Percentiles rank a stretch among this genome's conserved stretches.
phyloP scores from a whole-genome alignment of 2,113 vertebrate genomes.

The Callopanchax toddi region DNA sequence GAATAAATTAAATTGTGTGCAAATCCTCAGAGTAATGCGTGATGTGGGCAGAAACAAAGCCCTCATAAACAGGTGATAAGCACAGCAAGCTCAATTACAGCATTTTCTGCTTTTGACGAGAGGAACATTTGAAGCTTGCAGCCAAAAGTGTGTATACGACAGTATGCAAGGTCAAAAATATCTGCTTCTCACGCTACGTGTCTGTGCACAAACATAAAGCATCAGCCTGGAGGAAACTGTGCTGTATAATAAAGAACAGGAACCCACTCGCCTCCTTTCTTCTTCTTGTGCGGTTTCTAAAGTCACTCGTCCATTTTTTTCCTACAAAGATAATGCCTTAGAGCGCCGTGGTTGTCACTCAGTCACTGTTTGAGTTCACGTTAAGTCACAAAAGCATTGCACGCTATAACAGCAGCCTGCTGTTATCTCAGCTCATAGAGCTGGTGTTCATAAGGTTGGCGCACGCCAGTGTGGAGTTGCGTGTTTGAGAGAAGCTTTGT shows the following conservation, averaged over 20 bases:
- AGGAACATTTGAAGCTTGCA: constrained; percentile 15
- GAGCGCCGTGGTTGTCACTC: constrained; percentile 9
- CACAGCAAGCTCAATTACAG: background rate
- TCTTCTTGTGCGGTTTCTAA: constrained; percentile 23
- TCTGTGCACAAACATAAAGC: constrained; percentile 42
- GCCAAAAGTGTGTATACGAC: constrained; percentile 11
- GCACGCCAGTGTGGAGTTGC: constrained; percentile 14
- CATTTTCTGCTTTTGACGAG: background rate
- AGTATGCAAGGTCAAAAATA: constrained; percentile 17
- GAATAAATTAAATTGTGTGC: constrained; percentile 1
- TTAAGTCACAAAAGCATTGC: constrained; percentile 29
- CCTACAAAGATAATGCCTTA: constrained; percentile 17
- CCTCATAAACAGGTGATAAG: constrained; percentile 10
- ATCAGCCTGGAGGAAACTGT: constrained; percentile 22
- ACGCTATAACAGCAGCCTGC: constrained; percentile 29
- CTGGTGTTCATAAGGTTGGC: constrained; percentile 16
- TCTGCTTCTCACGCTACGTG: constrained; percentile 16
- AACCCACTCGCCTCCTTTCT: background rate
- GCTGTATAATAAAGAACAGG: constrained; percentile 21
- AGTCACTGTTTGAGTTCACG: constrained; percentile 2
- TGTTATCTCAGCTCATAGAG: constrained; percentile 24
- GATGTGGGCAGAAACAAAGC: background rate
- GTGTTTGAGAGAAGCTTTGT: background rate
- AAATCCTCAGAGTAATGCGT: constrained; percentile 4
- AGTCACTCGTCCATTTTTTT: constrained; percentile 2